A percentile compares a stretch with the other conserved stretches of the same genome.
Evolutionary conservation across 1,140 invertebrate species (phyloP).

Genomic region (Halictus rubicundus): DNA sequence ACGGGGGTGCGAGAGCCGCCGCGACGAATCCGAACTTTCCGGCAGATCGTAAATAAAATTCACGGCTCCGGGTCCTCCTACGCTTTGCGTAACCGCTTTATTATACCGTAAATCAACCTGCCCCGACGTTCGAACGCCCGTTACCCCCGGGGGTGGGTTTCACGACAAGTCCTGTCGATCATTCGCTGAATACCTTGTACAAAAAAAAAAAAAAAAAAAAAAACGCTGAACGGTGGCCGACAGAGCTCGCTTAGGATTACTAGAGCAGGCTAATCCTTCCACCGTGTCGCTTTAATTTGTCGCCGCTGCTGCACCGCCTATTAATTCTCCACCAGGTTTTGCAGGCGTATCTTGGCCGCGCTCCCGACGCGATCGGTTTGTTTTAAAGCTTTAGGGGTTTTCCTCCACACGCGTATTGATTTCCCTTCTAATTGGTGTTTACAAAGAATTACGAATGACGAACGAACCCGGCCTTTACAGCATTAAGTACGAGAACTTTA

Average conservation of each 20-base stretch:
- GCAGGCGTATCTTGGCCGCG: background rate
- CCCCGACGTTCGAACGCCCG: background rate
- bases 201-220: constrained; percentile 23
- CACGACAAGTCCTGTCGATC: background rate
- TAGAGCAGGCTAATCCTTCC: background rate
- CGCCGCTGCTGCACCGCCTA: background rate
- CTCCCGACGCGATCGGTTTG: too few species aligned
- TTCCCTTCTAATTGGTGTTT: too few species aligned
- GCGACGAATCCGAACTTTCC: constrained; percentile 67
- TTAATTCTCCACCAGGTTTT: constrained; percentile 10
- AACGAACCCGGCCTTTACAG: too few species aligned
- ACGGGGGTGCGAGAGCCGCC: constrained; percentile 39
- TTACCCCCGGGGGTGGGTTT: constrained; percentile 20
- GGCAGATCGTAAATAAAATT: constrained; percentile 67
- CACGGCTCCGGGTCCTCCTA: constrained; percentile 46
- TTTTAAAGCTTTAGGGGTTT: background rate
- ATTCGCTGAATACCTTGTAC: constrained; percentile 13
- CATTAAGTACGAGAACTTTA: too few species aligned
- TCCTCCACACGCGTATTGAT: too few species aligned
- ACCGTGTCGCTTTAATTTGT: constrained; percentile 12
- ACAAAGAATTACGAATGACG: too few species aligned
- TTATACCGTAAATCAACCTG: constrained; percentile 68
- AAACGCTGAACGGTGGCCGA: background rate
- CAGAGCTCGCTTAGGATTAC: background rate
- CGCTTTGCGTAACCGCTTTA: constrained; percentile 70